Conservation (phyloP, 2,113 vertebrate genomes). For the Paramisgurnus dabryanus region DNA sequence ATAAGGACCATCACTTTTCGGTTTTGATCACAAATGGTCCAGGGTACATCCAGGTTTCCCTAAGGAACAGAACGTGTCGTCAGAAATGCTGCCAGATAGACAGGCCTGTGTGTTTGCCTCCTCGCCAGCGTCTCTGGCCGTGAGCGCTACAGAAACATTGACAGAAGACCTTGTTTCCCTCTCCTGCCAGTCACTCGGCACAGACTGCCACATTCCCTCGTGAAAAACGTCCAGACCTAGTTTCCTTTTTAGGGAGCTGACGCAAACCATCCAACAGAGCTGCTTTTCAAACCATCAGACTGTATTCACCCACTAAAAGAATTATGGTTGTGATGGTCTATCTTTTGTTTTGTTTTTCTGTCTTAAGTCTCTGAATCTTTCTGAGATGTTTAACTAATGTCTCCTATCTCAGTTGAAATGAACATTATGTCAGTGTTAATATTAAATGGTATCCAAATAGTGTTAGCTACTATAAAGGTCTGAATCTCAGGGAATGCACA, state of each 20-base stretch:
- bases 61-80: constrained; percentile 41
- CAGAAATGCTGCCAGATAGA: constrained; percentile 60
- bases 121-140: constrained; percentile 48
- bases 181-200: constrained; percentile 56
- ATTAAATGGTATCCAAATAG: too few species aligned
- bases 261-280: constrained; percentile 52
- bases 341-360: constrained; percentile 28
- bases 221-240: constrained; percentile 55
- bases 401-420: neutral
- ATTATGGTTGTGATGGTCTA: constrained; percentile 29
- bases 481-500: neutral
- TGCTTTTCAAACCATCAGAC: constrained; percentile 51
- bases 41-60: constrained; percentile 28
- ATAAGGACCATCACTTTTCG: neutral
- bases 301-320: constrained; percentile 34
- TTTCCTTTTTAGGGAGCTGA: constrained; percentile 54
- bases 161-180: constrained; percentile 58
- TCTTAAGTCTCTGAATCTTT: neutral
- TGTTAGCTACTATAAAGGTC: neutral
- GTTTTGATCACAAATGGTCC: neutral
- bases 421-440: neutral
- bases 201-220: constrained; percentile 48
- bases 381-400: neutral
- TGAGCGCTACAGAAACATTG: constrained; percentile 62
- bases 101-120: constrained; percentile 55